Base-by-base conservation (phyloP, 2,797 vertebrate species). In the Argentina silus region DNA sequence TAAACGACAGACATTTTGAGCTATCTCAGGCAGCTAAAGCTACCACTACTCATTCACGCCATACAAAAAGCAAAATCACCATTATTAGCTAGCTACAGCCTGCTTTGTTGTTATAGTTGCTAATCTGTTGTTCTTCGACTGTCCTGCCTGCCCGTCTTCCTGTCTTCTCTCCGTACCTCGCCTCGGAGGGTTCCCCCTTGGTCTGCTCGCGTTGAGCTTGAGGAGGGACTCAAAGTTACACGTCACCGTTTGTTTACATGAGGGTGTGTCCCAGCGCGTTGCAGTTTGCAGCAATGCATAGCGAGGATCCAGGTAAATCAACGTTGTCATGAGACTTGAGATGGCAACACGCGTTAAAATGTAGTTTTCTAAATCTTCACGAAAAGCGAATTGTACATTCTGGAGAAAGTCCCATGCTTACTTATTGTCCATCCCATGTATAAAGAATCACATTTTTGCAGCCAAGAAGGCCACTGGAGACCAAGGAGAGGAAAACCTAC, bases 221-320 rank as follows among this genome's bases (percentile, higher is more conserved):
- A 90, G 94, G 93, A 79, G 78, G 76, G 17, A 62, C 12, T 17
- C 59, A 7, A 67, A 15, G 56, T 7, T 3, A 7, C 50, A 78
- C 88, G 89, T 92, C 93, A 89, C 17, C 15, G 48, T 83, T 90
- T 92, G 88, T 91, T 90, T 88, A 90, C 85, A 79, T 72, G 69
- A 7, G 11, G 59, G 12, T 42, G 60, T 27, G 17, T 50, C 64
- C 4, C 55, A 45, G 53, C 27, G 19, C 21, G 12, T 1, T 15
- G 14, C 5, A 15, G 43, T 72, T 67, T 67, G 36, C 0, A 5
- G 6, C 27, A 15, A 27, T n/a, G 23, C 56, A 21, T 55, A 59
- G 56, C 56, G 23, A 59, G 27, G 27, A 59, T 21, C 21, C 47
- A 48, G 47, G 1, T 8, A 36, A 36, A 36, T 36, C 27, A 36